Conservation (phyloP, 2,797 vertebrate genomes). For the Poeciliopsis infans region DNA sequence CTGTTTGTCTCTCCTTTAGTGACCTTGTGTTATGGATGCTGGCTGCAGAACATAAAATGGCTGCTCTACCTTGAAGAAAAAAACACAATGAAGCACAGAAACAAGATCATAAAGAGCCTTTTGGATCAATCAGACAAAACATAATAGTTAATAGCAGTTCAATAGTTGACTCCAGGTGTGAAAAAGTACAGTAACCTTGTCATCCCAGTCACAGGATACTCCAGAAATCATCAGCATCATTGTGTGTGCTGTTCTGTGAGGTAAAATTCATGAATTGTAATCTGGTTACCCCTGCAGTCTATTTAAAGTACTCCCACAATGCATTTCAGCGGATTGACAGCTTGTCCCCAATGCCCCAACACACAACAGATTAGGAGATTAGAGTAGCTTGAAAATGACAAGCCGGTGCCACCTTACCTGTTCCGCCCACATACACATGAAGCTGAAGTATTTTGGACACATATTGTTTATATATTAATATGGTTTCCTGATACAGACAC, state of each 20-base stretch:
- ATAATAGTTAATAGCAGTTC: neutral
- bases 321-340: constrained; percentile 57
- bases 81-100: neutral
- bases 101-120: neutral
- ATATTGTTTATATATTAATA: neutral
- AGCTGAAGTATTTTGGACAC: neutral
- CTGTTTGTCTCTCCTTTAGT: constrained; percentile 9
- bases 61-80: constrained; percentile 14
- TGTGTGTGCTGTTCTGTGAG: neutral
- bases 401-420: constrained; percentile 49
- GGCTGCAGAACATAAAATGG: constrained; percentile 47
- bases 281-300: constrained; percentile 42
- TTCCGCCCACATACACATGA: neutral
- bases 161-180: constrained; percentile 7
- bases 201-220: neutral
- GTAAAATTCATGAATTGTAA: constrained; percentile 36
- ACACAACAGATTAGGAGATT: constrained; percentile 79
- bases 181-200: neutral
- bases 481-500: neutral
- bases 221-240: neutral
- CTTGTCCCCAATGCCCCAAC: constrained; percentile 40
- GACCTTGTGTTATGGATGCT: constrained; percentile 48
- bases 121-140: neutral
- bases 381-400: constrained; percentile 64
- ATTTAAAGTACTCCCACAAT: constrained; percentile 65